phyloP scores from a whole-genome alignment of 1,140 invertebrate species.

The Drosophila lini region DNA sequence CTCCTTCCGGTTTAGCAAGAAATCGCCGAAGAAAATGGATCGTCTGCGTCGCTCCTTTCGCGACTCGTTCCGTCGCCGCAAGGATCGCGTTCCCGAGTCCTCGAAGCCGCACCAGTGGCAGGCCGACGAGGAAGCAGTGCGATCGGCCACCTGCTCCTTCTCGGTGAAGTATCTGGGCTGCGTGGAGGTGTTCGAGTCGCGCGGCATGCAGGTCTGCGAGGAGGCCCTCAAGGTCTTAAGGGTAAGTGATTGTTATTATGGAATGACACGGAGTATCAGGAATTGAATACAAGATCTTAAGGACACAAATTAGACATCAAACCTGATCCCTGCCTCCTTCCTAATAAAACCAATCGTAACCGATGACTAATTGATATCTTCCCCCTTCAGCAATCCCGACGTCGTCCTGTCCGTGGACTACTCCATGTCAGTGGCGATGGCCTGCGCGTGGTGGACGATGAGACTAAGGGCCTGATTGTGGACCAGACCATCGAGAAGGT shows the following conservation, averaged over 20 bases:
- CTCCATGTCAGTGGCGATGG: slow-evolving; percentile 99
- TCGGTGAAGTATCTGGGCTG: slow-evolving; percentile 99
- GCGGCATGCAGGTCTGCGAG: slow-evolving; percentile 99
- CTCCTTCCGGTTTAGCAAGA: slow-evolving; percentile 86
- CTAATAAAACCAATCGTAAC: neutral
- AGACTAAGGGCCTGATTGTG: slow-evolving; percentile 99
- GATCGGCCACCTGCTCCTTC: slow-evolving; percentile 98
- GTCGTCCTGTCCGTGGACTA: slow-evolving; percentile 94
- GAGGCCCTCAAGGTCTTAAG: slow-evolving; percentile 97
- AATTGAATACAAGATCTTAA: too few relatives aligned
- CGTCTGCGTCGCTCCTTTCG: slow-evolving; percentile 95
- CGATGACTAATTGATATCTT: neutral
- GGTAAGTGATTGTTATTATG: slow-evolving; percentile 86
- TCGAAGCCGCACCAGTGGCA: slow-evolving; percentile 99
- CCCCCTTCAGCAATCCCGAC: slow-evolving; percentile 91
- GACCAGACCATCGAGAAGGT: slow-evolving; percentile 99
- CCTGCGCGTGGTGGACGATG: slow-evolving; percentile 98
- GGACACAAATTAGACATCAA: neutral
- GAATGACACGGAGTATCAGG: neutral
- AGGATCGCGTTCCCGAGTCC: slow-evolving; percentile 93
- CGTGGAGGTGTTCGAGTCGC: slow-evolving; percentile 99
- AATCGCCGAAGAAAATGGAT: slow-evolving; percentile 94
- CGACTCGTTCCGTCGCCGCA: slow-evolving; percentile 94
- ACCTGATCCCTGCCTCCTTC: neutral
- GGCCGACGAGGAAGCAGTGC: slow-evolving; percentile 97